Evolutionary conservation across 1,140 invertebrate species (phyloP).

Genomic region (Nasonia vitripennis): DNA sequence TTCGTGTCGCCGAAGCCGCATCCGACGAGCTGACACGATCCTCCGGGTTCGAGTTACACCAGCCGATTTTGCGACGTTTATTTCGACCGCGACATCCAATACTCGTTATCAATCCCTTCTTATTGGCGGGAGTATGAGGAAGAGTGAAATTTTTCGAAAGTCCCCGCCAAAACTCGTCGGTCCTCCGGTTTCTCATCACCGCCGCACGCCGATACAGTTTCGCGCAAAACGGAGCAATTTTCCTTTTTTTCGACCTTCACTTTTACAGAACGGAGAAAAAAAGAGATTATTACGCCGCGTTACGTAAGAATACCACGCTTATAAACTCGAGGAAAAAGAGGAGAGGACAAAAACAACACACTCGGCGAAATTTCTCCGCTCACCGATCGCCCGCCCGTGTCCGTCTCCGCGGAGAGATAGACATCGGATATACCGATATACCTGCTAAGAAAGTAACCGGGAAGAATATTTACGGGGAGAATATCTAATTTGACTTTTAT

Average conservation of each 20-base stretch:
- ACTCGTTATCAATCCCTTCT: not conserved
- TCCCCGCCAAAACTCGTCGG: not conserved
- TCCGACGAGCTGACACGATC: no score
- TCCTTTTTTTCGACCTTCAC: not conserved
- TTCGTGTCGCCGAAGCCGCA: no score
- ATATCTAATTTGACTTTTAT: no score
- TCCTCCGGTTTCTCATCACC: not conserved
- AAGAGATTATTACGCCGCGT: not conserved
- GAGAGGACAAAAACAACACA: not conserved
- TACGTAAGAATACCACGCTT: not conserved
- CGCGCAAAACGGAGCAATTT: not conserved
- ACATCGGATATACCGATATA: not conserved
- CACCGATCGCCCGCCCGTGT: not conserved
- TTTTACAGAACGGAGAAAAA: not conserved
- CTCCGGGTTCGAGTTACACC: not conserved
- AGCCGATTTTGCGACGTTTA: not conserved
- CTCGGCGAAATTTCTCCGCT: slow-evolving; percentile 37
- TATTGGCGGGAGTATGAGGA: not conserved
- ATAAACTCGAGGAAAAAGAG: not conserved
- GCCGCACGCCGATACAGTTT: not conserved
- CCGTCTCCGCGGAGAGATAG: not conserved
- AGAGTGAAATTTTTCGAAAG: not conserved
- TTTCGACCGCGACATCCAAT: not conserved
- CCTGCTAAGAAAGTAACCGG: not conserved
- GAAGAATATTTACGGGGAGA: no score